Evolutionary conservation across 2,797 vertebrate species (phyloP), one percentile per base, ranked within the genome.

Genomic region (Podarcis lilfordi): DNA sequence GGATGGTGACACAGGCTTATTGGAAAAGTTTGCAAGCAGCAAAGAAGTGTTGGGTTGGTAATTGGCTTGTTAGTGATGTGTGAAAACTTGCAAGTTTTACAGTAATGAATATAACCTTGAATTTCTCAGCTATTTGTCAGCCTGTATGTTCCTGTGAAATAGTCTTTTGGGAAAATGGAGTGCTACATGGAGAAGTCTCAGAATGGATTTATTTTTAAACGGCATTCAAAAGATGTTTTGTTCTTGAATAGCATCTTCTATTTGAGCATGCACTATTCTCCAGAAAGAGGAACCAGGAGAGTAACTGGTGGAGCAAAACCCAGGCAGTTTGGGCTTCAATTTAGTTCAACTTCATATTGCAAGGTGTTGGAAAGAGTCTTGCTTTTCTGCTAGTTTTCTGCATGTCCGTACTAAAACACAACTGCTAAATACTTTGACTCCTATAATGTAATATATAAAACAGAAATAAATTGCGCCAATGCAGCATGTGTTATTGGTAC

Each of bases 81-180:
- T 82, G 92, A 94, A 93, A 83, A 87, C 7, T 91, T 82, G 2
- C 0, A 92, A 85, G 84, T 90, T 89, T 85, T 91, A 25, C 4
- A 88, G 40, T 82, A 74, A 84, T 55, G 89, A 80, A 78, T 66
- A 45, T 74, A 89, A n/a, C 66, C 87, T 25, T 91, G 86, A 85
- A 71, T 88, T 80, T 92, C 59, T 90, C 83, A 79, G 86, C 61
- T 91, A 86, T 82, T 93, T 40, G 1, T 45, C 91, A 84, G 55
- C 92, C 71, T 88, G 50, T 86, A 50, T 86, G 37, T 87, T 86
- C 85, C 45, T 90, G 35, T 86, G 79, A 85, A 92, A 37, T 32
- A 71, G 1, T 85, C 88, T 2, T 72, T n/a, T 82, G 83, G 45
- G 1, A 2, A 74, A 93, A 83, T 29, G 0, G 55, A 75, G 6